phyloP scores from a whole-genome alignment of 1,140 invertebrate genomes.

The Euura lappo region DNA sequence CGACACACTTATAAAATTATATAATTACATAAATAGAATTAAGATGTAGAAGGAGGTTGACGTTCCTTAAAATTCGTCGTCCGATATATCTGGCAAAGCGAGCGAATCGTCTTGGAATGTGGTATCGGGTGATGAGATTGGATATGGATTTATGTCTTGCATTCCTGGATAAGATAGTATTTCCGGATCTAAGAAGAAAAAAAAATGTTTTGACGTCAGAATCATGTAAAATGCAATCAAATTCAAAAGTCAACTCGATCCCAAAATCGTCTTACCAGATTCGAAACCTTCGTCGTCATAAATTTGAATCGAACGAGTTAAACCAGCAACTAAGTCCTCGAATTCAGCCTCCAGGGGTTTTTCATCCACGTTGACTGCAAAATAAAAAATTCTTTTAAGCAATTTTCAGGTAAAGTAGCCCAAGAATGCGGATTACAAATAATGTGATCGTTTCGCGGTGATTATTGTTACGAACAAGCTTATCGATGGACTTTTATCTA shows the following conservation, averaged over 20 bases:
- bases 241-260: neutral
- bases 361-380: slow-evolving; percentile 27
- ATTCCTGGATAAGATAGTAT: slow-evolving; percentile 5
- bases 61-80: slow-evolving; percentile 14
- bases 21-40: too few relatives aligned
- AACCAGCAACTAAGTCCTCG: slow-evolving; percentile 18
- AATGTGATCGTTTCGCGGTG: too few relatives aligned
- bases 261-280: slow-evolving; percentile 30
- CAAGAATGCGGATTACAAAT: slow-evolving; percentile 9
- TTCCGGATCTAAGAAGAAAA: slow-evolving; percentile 22
- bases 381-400: neutral
- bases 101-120: neutral
- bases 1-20: neutral
- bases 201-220: neutral
- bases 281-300: slow-evolving; percentile 31
- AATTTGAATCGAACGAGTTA: slow-evolving; percentile 11
- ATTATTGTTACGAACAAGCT: neutral
- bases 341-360: slow-evolving; percentile 22
- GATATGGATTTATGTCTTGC: neutral
- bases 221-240: neutral
- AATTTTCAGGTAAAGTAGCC: neutral
- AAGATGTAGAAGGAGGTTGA: neutral
- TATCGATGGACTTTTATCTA: neutral
- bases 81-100: slow-evolving; percentile 6
- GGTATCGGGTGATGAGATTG: slow-evolving; percentile 1